phyloP scores from a whole-genome alignment of 2,888 invertebrate species.

The Microdon myrmicae region DNA sequence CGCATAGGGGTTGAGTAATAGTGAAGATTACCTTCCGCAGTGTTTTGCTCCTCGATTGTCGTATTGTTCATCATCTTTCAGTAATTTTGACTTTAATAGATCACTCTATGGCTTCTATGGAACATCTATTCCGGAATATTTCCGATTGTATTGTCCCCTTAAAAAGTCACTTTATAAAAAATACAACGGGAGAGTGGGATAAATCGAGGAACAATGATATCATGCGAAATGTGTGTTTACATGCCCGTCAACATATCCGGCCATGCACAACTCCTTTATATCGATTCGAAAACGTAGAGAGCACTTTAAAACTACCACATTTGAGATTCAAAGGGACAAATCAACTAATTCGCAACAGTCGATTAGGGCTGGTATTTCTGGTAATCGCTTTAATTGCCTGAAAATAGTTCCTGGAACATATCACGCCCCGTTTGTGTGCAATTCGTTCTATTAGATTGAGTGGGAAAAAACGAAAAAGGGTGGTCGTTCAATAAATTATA shows the following conservation, averaged over 20 bases:
- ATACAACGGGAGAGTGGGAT: constrained; percentile 18
- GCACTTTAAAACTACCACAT: constrained; percentile 25
- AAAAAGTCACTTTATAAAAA: no score
- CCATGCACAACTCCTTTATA: constrained; percentile 19
- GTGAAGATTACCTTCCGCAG: no score
- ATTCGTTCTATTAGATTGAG: constrained; percentile 33
- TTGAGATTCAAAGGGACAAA: constrained; percentile 14
- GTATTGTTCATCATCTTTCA: no score
- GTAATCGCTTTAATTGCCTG: constrained; percentile 44
- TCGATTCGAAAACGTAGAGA: constrained; percentile 30
- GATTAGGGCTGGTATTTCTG: constrained; percentile 39
- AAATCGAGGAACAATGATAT: constrained; percentile 39
- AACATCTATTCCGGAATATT: no score
- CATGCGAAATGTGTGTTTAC: constrained; percentile 37
- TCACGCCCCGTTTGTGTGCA: constrained; percentile 18
- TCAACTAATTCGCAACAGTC: constrained; percentile 45
- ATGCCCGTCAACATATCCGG: constrained; percentile 38
- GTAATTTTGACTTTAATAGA: no score
- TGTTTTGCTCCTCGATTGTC: no score
- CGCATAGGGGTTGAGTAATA: constrained; percentile 38
- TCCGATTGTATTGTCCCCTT: no score
- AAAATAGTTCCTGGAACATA: constrained; percentile 34
- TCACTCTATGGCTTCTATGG: no score
- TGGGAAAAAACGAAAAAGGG: no score
- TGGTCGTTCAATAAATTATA: constrained; percentile 11